phyloP scores from a whole-genome alignment of 2,113 vertebrate species.

The Carassius carassius region DNA sequence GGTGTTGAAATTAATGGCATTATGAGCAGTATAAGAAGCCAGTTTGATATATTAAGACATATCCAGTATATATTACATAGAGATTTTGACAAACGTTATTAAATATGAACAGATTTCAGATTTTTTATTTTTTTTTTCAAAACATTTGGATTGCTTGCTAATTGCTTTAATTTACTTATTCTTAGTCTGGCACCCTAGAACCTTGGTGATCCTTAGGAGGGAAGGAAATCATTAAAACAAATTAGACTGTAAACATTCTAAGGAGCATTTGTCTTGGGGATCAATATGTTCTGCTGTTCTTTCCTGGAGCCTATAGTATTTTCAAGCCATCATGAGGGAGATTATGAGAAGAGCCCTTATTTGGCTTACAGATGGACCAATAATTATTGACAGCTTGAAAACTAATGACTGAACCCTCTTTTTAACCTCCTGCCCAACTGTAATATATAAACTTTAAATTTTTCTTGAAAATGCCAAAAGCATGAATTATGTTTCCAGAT shows the following conservation, averaged over 20 bases:
- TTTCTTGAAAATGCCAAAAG: slow-evolving; percentile 9
- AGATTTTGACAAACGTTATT: background rate
- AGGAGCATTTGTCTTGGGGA: slow-evolving; percentile 74
- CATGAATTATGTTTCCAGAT: background rate
- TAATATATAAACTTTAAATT: background rate
- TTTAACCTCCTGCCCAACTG: slow-evolving; percentile 70
- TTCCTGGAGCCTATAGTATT: slow-evolving; percentile 78
- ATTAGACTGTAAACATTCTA: slow-evolving; percentile 66
- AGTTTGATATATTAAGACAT: background rate
- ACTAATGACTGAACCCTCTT: slow-evolving; percentile 79
- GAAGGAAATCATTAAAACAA: slow-evolving; percentile 58
- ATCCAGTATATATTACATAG: background rate
- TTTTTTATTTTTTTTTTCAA: background rate
- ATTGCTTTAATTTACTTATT: slow-evolving; percentile 40
- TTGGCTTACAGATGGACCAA: slow-evolving; percentile 78
- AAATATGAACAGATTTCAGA: background rate
- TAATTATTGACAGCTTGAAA: slow-evolving; percentile 83
- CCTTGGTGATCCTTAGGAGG: slow-evolving; percentile 46
- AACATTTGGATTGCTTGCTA: background rate
- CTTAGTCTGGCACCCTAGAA: slow-evolving; percentile 31
- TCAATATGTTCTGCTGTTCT: slow-evolving; percentile 76
- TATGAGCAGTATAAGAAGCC: background rate
- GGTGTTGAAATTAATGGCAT: background rate
- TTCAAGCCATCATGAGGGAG: slow-evolving; percentile 80
- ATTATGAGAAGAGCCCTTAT: slow-evolving; percentile 78